Conservation (phyloP, 2,888 invertebrate genomes). For the Lepidonotus clava region DNA sequence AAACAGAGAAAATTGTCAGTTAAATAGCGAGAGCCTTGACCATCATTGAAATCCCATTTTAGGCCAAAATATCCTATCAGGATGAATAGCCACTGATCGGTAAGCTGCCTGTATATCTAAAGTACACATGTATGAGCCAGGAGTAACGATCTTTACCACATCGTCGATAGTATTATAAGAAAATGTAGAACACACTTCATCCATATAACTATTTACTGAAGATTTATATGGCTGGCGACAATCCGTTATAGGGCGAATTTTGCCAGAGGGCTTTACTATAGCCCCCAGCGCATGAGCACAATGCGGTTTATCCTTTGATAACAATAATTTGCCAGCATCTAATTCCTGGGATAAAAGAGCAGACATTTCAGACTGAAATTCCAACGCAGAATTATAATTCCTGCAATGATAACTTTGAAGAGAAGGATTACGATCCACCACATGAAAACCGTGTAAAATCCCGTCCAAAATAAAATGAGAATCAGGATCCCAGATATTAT, state of each 20-base stretch:
- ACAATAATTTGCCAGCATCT: neutral
- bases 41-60: neutral
- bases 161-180: neutral
- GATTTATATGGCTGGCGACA: neutral
- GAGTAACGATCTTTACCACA: neutral
- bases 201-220: neutral
- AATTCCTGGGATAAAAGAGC: neutral
- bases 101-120: neutral
- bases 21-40: neutral
- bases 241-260: neutral
- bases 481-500: too few species aligned
- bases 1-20: neutral
- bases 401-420: too few species aligned
- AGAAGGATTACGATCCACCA: too few species aligned
- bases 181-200: neutral
- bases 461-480: too few species aligned
- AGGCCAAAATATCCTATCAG: neutral
- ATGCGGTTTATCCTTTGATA: neutral
- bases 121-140: neutral
- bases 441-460: too few species aligned
- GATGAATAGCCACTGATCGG: neutral
- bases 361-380: neutral
- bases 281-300: neutral
- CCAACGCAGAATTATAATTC: neutral
- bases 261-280: neutral